Base-by-base conservation (phyloP, 1,140 invertebrate species). In the Diplogasteroides magnus region DNA sequence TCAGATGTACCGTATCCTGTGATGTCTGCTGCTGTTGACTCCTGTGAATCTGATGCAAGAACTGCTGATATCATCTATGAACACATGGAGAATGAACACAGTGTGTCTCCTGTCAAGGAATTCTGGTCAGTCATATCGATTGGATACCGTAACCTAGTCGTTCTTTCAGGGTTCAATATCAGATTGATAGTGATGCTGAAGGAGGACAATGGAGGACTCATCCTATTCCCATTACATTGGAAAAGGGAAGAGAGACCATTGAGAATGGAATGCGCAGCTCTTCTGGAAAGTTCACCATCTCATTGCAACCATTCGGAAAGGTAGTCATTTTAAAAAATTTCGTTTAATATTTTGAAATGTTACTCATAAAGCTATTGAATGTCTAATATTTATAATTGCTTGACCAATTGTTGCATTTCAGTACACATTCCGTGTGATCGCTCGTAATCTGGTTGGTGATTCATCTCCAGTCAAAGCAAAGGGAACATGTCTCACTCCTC, bases 381-480 rank as follows among this genome's bases (percentile, higher is more conserved):
- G n/a, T n/a, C n/a, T n/a, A n/a, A n/a, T n/a, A n/a, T n/a, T n/a
- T n/a, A n/a, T n/a, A n/a, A n/a, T n/a, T n/a, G n/a, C n/a, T n/a
- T n/a, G n/a, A n/a, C n/a, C n/a, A n/a, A n/a, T n/a, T n/a, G n/a
- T 62, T n/a, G 1, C 26, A 27, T 73, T 79, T 71, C 69, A 96
- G 84, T 98, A 97, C 80, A 95, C 93, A 0, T 98, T 96, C 87
- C 87, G 94, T 61, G 91, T 98, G 2, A 87, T 94, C 68, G 94
- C 94, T 0, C 88, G 88, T 80, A 98, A 98, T 84, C 92, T 92
- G 85, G 91, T 98, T 76, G 96, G 95, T 0, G 87, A 89, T 13
- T 97, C 94, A 28, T 78, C 88, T 23, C 92, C 95, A 0, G 97
- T 60, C 2, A 68, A 48, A 27, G 94, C 72, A 71, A 85, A 61